phyloP scores from a whole-genome alignment of 2,888 invertebrate species.

The Molanna angustata region DNA sequence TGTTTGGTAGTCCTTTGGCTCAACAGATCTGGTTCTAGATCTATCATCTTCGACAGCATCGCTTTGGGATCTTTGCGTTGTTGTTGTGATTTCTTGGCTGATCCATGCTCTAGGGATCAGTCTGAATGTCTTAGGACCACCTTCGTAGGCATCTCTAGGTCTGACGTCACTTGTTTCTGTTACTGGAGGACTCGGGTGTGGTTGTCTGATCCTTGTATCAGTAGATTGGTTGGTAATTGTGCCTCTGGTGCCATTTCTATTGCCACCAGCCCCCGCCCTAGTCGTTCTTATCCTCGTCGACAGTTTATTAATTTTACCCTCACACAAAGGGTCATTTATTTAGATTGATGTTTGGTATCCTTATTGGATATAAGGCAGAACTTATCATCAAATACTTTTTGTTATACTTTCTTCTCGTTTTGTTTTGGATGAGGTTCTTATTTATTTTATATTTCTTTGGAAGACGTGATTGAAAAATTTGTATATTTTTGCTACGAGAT shows the following conservation, averaged over 20 bases:
- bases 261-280: constrained; percentile 28
- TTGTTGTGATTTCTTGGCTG: constrained; percentile 10
- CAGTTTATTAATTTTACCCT: constrained; percentile 15
- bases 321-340: neutral
- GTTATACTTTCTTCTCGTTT: too few species aligned
- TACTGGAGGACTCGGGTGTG: constrained; percentile 1
- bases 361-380: too few species aligned
- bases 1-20: constrained; percentile 6
- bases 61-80: constrained; percentile 4
- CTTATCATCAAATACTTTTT: too few species aligned
- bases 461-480: too few species aligned
- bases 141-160: neutral
- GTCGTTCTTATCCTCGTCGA: constrained; percentile 19
- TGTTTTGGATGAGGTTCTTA: too few species aligned
- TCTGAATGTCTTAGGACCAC: constrained; percentile 9
- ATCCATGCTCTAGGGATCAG: constrained; percentile 11
- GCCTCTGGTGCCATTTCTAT: constrained; percentile 10
- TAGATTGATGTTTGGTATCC: neutral
- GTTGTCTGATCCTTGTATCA: constrained; percentile 1
- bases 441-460: too few species aligned
- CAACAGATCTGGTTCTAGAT: constrained; percentile 9
- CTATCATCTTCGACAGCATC: constrained; percentile 6
- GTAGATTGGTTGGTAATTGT: neutral
- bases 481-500: too few species aligned
- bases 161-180: neutral